Base-by-base conservation (phyloP, 2,113 vertebrate species). In the Semicossyphus pulcher region DNA sequence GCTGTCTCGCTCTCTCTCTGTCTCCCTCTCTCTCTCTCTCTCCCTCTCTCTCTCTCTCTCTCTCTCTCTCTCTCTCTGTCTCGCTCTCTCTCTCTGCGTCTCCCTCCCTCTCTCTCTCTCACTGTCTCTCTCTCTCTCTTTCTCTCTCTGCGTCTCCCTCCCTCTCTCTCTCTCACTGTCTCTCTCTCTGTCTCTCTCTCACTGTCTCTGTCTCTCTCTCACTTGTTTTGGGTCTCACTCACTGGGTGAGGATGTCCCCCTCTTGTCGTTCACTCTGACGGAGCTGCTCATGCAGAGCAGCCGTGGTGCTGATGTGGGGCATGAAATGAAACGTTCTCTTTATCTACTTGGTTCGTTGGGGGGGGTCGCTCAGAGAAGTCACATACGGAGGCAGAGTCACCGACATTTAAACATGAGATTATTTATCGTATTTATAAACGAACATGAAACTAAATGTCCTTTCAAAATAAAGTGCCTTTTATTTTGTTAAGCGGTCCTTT, bases 281-380 rank as follows among this genome's bases (percentile, higher is more conserved):
- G 20, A 52, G 34, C 58, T 41, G n/a, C 42, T 83, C 87, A 76
- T 81, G 79, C 86, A 66, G 76, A 80, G 79, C 44, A 31, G 60
- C 67, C 72, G n/a, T 29, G 77, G 70, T 25, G 57, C 68, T 20
- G 72, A 60, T 23, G 70, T 44, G 7, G 48, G 47, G 65, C 74
- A 68, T 49, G 76, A 73, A 78, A 85, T 80, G 78, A 88, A 85
- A 84, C 56, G 28, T 49, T 81, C 65, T 81, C 76, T 83, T 81
- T 63, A 76, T 82, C 73, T 60, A 54, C 76, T 69, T 58, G 66
- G 69, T 73, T 53, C 32, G 54, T 69, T 62, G n/a, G n/a, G n/a
- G n/a, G n/a, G n/a, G n/a, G n/a, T n/a, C n/a, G n/a, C n/a, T n/a
- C n/a, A n/a, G n/a, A n/a, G n/a, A n/a, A n/a, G n/a, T n/a, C n/a